Conservation (phyloP, 2,888 invertebrate genomes). For the Perizoma affinitatum region DNA sequence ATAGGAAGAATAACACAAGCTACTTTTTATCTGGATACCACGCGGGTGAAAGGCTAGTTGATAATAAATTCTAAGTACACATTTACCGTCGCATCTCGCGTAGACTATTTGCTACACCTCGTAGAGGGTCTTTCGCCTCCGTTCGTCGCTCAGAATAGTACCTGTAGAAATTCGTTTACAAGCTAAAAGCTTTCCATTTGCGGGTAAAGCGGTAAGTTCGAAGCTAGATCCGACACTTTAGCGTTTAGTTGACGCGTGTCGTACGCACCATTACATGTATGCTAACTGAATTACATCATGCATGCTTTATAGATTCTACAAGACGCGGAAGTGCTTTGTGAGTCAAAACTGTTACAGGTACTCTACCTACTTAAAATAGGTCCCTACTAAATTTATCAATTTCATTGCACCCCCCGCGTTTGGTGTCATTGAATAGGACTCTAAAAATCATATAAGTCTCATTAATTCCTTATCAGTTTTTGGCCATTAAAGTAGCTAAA, state of each 20-base stretch:
- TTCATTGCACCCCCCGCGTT: no score
- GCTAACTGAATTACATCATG: slow-evolving; percentile 14
- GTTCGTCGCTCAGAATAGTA: slow-evolving; percentile 13
- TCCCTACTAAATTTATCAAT: no score
- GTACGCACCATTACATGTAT: slow-evolving; percentile 18
- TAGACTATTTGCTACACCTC: slow-evolving; percentile 14
- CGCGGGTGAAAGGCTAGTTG: no score
- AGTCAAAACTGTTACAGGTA: no score
- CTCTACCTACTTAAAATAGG: no score
- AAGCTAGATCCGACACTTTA: slow-evolving; percentile 38
- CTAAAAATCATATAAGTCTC: no score
- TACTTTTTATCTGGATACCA: not conserved
- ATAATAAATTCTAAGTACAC: not conserved
- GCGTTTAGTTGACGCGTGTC: slow-evolving; percentile 38
- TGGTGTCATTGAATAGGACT: no score
- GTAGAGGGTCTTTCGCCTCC: slow-evolving; percentile 22
- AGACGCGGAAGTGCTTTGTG: slow-evolving; percentile 1
- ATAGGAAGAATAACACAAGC: no score
- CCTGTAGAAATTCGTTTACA: slow-evolving; percentile 69
- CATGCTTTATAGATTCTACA: slow-evolving; percentile 1
- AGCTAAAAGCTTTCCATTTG: slow-evolving; percentile 77
- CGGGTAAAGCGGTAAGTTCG: slow-evolving; percentile 51
- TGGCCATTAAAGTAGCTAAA: no score
- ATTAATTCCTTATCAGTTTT: no score
- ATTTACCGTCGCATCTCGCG: slow-evolving; percentile 13